phyloP scores from a whole-genome alignment of 1,140 invertebrate genomes.

The Tetramorium alpestre region DNA sequence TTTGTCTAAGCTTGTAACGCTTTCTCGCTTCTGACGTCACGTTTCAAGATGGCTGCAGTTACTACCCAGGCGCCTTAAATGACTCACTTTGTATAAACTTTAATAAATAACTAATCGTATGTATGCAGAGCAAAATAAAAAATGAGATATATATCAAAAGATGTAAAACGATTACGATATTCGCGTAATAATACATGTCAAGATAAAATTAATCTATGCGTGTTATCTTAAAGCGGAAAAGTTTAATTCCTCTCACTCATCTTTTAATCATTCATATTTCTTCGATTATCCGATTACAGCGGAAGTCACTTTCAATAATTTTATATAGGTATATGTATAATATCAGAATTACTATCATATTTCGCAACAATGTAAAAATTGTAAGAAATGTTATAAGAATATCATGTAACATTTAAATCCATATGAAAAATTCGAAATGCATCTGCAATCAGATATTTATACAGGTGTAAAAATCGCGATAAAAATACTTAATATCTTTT shows the following conservation, averaged over 20 bases:
- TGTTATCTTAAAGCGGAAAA: neutral
- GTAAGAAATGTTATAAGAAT: neutral
- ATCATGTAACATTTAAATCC: neutral
- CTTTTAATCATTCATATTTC: neutral
- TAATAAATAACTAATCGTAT: neutral
- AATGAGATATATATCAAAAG: neutral
- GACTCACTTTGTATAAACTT: neutral
- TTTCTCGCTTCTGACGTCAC: too few species aligned
- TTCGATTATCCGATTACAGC: neutral
- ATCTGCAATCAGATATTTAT: neutral
- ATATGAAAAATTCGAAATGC: neutral
- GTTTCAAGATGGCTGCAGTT: too few species aligned
- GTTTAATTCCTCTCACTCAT: neutral
- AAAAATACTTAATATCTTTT: conserved; percentile 1
- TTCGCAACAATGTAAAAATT: neutral
- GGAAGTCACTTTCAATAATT: neutral
- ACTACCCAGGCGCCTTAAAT: too few species aligned
- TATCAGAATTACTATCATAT: neutral
- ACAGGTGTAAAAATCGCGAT: neutral
- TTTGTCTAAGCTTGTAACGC: too few species aligned
- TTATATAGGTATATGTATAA: neutral
- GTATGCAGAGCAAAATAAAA: neutral
- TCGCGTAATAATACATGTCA: neutral
- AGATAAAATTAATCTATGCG: neutral
- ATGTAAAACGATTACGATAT: neutral